These are phyloP conservation scores for Chaenogobius annularis DNA, from an alignment of 2,113 vertebrate genomes.

Conservation along the genomic window DNA sequence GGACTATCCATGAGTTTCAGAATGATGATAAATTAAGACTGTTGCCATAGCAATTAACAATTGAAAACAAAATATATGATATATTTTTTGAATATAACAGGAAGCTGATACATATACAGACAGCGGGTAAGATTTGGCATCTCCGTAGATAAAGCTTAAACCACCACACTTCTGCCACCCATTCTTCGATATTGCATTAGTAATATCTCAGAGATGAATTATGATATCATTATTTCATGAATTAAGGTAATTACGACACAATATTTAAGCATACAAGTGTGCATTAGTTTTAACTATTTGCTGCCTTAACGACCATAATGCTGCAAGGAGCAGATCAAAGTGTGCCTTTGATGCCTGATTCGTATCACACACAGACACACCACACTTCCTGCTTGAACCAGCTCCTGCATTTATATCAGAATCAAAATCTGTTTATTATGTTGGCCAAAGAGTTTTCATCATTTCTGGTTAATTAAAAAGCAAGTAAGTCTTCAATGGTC, in stretches of 20 bases:
- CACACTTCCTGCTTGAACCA: slow-evolving; percentile 1
- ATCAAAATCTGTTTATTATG: background rate
- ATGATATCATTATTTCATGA: background rate
- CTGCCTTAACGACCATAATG: background rate
- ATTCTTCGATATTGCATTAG: background rate
- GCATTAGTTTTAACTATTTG: slow-evolving; percentile 12
- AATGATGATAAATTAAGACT: too few species aligned
- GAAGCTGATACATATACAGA: background rate
- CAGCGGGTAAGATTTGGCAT: background rate
- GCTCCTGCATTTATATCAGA: background rate
- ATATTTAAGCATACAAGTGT: background rate
- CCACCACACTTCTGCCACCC: background rate
- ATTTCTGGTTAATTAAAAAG: background rate
- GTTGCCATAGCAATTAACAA: too few species aligned
- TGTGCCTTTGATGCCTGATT: slow-evolving; percentile 21
- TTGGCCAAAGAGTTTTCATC: background rate
- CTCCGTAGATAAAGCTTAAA: background rate
- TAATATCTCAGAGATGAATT: background rate
- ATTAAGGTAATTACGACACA: background rate
- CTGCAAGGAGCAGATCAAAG: slow-evolving; percentile 16
- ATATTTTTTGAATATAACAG: too few species aligned
- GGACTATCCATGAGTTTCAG: too few species aligned
- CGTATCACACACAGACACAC: slow-evolving; percentile 10
- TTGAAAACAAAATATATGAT: too few species aligned
- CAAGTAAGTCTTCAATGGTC: background rate